Base-by-base conservation (phyloP, 2,888 invertebrate species). In the Dryomyza anilis region DNA sequence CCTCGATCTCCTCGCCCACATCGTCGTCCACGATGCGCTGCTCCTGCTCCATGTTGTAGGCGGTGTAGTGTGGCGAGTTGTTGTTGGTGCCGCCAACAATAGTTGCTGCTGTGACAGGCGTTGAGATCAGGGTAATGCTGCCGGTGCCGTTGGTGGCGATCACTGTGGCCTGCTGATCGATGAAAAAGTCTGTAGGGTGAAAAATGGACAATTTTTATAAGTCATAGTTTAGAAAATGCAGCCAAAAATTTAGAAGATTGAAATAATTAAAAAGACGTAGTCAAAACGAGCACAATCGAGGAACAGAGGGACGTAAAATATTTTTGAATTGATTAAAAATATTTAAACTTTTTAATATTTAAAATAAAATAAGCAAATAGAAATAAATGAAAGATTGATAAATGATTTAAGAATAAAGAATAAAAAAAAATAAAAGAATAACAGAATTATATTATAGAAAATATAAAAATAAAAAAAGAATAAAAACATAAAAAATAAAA, bases 131-230 rank as follows among this genome's bases (percentile, higher is more conserved):
- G 60, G 60, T 29, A n/a, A 52, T 25, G 16, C 33, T 61, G 19
- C 48, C 23, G 3, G 48, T 45, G 25, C 48, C 19, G 23, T 30
- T 63, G 50, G 45, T 63, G 65, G 53, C 29, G 45, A 43, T 30
- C 58, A 53, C 52, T 67, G 65, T 68, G 43, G 80, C 72, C 63
- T 81, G 79, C 48, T 76, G 74, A 63, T 81, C 79, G 67, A 82
- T 79, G 67, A 81, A 81, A 67, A 80, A 82, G 70, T 78, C 81
- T 81, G 60, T n/a, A 14, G 36, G 16, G 45, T 65, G 55, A 27
- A 8, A 3, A 56, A 25, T 4, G 27, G 23, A 61, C 7, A 58
- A 30, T 27, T 25, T 43, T 25, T 43, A n/a, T 21, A 23, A 33
- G 25, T 46, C 3, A 55, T 27, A 3, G 27, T n/a, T 39, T 43